phyloP scores from a whole-genome alignment of 2,113 vertebrate genomes.

The Chamaea fasciata region DNA sequence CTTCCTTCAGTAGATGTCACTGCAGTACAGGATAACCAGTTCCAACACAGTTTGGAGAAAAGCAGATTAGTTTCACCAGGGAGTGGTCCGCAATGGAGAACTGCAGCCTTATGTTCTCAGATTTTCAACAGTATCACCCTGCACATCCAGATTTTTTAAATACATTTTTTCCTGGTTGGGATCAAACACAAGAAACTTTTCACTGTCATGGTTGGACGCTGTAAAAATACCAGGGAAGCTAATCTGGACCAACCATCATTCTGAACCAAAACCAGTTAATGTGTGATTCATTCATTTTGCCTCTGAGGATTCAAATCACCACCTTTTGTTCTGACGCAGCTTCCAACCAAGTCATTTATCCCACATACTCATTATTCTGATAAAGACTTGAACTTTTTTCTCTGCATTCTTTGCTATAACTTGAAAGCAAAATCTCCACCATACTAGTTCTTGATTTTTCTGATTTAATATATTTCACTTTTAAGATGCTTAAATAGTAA shows the following conservation, averaged over 20 bases:
- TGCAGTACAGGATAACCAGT: constrained; percentile 34
- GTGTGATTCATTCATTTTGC: not conserved
- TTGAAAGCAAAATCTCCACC: not conserved
- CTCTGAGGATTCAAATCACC: not conserved
- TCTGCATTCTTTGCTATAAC: not conserved
- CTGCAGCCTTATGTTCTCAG: not conserved
- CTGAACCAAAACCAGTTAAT: not conserved
- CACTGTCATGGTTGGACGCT: fast-evolving
- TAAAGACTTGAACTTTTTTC: not conserved
- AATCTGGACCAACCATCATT: not conserved
- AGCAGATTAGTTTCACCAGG: not conserved
- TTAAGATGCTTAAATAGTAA: not conserved
- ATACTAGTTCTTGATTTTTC: not conserved
- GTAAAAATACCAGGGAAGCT: not conserved
- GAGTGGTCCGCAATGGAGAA: not conserved
- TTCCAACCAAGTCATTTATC: not conserved
- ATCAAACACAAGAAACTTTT: not conserved
- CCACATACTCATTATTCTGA: not conserved
- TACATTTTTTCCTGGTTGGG: not conserved
- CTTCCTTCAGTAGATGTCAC: constrained; percentile 70
- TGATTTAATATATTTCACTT: not conserved
- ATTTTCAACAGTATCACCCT: not conserved
- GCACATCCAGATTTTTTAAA: not conserved
- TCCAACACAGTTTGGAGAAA: not conserved
- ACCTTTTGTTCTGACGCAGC: not conserved